Conservation (phyloP, 2,888 invertebrate species). For the Ectemnius lituratus region DNA sequence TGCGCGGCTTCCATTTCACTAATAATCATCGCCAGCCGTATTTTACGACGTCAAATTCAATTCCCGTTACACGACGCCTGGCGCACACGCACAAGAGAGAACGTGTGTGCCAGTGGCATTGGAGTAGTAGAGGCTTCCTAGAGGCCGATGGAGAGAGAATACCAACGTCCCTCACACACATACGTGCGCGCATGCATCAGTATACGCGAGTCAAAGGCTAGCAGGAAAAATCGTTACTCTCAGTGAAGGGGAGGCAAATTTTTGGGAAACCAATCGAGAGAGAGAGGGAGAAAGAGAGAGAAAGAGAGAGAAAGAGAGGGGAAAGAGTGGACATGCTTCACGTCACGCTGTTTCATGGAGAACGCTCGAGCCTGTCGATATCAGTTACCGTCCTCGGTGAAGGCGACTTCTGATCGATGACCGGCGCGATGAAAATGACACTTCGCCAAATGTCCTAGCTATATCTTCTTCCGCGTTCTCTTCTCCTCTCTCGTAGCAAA, state of each 20-base stretch:
- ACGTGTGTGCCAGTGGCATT: constrained; percentile 23
- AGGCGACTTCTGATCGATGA: constrained; percentile 59
- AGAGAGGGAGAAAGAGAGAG: background rate
- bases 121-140: background rate
- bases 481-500: constrained; percentile 1
- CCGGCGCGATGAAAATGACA: constrained; percentile 62
- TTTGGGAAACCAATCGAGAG: background rate
- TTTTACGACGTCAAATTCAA: constrained; percentile 48
- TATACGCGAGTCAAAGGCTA: background rate
- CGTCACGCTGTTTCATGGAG: constrained; percentile 46
- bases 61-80: constrained; percentile 43
- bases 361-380: constrained; percentile 59
- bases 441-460: constrained; percentile 52
- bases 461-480: constrained; percentile 7
- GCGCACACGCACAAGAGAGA: constrained; percentile 28
- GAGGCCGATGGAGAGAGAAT: background rate
- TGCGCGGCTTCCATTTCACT: constrained; percentile 45
- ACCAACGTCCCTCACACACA: background rate
- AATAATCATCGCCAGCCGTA: constrained; percentile 42
- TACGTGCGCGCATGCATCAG: constrained; percentile 15
- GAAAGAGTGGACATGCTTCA: constrained; percentile 50
- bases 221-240: constrained; percentile 52
- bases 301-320: constrained; percentile 26
- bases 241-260: constrained; percentile 6
- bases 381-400: constrained; percentile 56